These are phyloP conservation scores for Polydrusus cervinus DNA, from an alignment of 2,888 invertebrate genomes.

Conservation along the genomic window DNA sequence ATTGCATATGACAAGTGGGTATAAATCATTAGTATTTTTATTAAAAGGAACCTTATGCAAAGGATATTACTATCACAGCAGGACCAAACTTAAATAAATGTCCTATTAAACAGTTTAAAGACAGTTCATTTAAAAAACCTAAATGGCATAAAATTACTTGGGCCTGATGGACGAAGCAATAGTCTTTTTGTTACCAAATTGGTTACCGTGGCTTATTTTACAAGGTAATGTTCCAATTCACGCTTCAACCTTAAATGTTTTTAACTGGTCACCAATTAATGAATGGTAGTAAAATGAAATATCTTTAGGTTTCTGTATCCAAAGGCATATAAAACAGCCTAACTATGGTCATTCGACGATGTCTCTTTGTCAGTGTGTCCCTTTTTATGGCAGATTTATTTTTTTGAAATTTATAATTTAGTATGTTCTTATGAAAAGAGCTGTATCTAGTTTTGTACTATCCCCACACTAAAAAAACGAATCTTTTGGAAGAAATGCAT, in stretches of 20 bases:
- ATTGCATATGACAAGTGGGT: constrained; percentile 50
- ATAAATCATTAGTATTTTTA: constrained; percentile 54
- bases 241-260: constrained; percentile 40
- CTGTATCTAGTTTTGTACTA: no score
- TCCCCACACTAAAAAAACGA: no score
- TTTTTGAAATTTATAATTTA: no score
- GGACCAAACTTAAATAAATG: constrained; percentile 55
- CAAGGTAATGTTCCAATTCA: constrained; percentile 50
- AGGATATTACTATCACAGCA: constrained; percentile 53
- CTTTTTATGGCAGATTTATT: no score
- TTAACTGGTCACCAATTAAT: constrained; percentile 52
- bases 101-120: constrained; percentile 56
- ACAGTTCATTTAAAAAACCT: constrained; percentile 52
- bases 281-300: constrained; percentile 45
- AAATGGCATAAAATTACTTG: constrained; percentile 55
- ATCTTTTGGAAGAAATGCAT: no score
- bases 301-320: not conserved
- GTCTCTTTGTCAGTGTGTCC: no score
- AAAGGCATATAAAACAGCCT: not conserved
- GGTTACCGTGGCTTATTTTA: constrained; percentile 51
- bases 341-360: no score
- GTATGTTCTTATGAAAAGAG: no score
- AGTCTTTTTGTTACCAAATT: constrained; percentile 46
- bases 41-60: constrained; percentile 48
- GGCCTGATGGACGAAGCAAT: constrained; percentile 48